A percentile compares a stretch with the other conserved stretches of the same genome.
Evolutionary conservation across 2,797 vertebrate genomes (phyloP).

Genomic region (Cuniculus paca): DNA sequence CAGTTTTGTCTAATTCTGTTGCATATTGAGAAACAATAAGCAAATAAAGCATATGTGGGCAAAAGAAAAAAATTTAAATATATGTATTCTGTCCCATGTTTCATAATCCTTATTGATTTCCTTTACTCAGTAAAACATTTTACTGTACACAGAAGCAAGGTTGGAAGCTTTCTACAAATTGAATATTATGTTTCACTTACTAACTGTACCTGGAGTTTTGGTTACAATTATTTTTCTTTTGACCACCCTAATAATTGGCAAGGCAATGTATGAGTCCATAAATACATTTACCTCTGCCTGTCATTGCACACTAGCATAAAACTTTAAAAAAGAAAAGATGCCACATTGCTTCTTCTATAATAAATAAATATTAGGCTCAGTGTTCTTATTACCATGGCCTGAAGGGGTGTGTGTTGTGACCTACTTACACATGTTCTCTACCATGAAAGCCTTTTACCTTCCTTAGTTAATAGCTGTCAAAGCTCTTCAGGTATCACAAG

Average conservation of each 20-base stretch:
- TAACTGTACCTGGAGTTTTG: constrained; percentile 3
- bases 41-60: neutral
- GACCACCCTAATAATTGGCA: constrained; percentile 46
- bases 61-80: constrained; percentile 1
- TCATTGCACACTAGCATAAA: constrained; percentile 3
- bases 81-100: neutral
- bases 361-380: constrained; percentile 7
- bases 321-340: constrained; percentile 46
- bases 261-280: constrained; percentile 54
- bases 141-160: constrained; percentile 36
- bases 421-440: neutral
- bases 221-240: constrained; percentile 59
- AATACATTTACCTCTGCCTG: constrained; percentile 17
- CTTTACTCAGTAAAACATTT: constrained; percentile 62
- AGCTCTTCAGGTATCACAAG: neutral
- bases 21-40: neutral
- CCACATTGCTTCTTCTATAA: neutral
- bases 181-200: constrained; percentile 37
- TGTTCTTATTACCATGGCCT: neutral
- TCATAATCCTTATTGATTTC: constrained; percentile 37
- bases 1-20: neutral
- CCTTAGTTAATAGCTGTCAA: neutral
- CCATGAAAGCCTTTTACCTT: neutral
- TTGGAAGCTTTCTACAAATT: constrained; percentile 38
- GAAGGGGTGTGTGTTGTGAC: neutral